Base-by-base conservation (phyloP, 2,888 invertebrate species). In the Clanis bilineata region DNA sequence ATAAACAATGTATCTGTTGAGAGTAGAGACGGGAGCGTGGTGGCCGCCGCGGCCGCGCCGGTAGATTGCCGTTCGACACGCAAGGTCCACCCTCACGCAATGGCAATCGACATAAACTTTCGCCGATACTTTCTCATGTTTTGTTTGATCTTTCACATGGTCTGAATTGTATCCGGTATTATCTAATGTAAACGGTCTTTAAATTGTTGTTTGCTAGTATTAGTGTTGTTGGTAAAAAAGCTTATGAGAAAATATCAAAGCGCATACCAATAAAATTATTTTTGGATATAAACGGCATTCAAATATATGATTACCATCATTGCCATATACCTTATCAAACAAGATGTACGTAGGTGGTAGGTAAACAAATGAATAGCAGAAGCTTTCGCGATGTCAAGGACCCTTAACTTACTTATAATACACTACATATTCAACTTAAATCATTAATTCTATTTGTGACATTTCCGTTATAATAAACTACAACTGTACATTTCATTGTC, bases 1-100 rank as follows among this genome's bases (percentile, higher is more conserved):
- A 51, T 58, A 74, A 68, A 69, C 70, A 67, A 71, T 72, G 71
- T 74, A 71, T 79, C 77, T 76, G 73, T 83, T 71, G 75, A 77
- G 73, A 86, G 87, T 87, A 88, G 88, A n/a, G n/a, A n/a, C n/a
- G n/a, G 88, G 47, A 88, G 85, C 85, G 87, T 84, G 85, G 85
- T 80, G n/a, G n/a, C n/a, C n/a, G n/a, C n/a, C n/a, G n/a, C n/a
- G n/a, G n/a, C n/a, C n/a, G n/a, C n/a, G n/a, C n/a, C 85, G 85
- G 78, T 77, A 82, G 87, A 88, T 88, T 87, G 87, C 84, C 79
- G 82, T 80, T 85, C 78, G 76, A 75, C 91, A 92, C 90, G 91
- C 91, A 83, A 92, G 89, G 82, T 43, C 44, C 32, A 25, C 76
- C 80, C 83, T 84, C 86, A 89, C 90, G 90, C 90, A 78, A 85